Evolutionary conservation across 2,888 invertebrate genomes (phyloP), one percentile per base, ranked within the genome.

Genomic region (Norana najaformis): DNA sequence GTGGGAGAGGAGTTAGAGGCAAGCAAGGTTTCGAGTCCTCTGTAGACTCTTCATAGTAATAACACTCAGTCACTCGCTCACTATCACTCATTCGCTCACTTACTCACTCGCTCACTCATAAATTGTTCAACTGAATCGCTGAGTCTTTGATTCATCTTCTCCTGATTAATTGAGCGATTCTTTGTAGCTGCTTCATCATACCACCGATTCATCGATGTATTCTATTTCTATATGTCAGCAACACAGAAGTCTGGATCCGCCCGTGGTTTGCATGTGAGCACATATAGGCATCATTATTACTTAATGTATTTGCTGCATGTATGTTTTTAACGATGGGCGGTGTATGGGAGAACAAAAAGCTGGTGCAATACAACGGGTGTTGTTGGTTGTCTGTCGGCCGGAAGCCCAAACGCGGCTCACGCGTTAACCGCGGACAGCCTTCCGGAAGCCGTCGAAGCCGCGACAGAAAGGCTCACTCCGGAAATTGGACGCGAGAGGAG

Each of bases 361-460:
- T 69, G 8, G 30, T n/a, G 69, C 69, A 30, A n/a, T 30, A 69
- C 69, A n/a, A 69, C 69, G 69, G 69, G 69, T 69, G 69, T 69
- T n/a, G 69, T n/a, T 69, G 69, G 69, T 11, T 69, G 69, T 16
- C 69, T 69, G 30, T 69, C 69, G 69, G 11, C 69, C 69, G 69
- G 69, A 69, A 69, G 69, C 69, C n/a, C n/a, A 69, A 11, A 8
- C 69, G 69, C 11, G n/a, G 69, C 69, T 69, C 30, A 11, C n/a
- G 69, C 69, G 69, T n/a, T 69, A n/a, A 69, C 69, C 69, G 69
- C 69, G 30, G 69, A 69, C 69, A n/a, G 11, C 69, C 69, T 69
- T 69, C 69, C 69, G 69, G 69, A 69, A 69, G 69, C 69, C 69
- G 69, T 69, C 69, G 69, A 69, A 69, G 69, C n/a, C 69, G n/a